Base-by-base conservation (phyloP, 2,797 vertebrate genomes). In the Catostomus latipinnis region DNA sequence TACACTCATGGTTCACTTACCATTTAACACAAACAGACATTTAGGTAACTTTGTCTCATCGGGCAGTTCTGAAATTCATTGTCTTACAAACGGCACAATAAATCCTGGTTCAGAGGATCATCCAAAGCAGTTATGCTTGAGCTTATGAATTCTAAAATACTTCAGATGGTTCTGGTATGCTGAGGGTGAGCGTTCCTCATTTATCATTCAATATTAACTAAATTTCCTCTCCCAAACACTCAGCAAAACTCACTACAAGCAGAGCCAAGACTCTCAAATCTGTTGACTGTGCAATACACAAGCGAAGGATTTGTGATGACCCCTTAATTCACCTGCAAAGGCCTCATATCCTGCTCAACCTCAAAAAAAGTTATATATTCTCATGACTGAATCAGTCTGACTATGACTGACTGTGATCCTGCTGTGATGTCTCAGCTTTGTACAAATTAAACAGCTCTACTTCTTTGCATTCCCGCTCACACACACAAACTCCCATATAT, bases 1-100 rank as follows among this genome's bases (percentile, higher is more conserved):
- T 74, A 78, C 75, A 70, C 52, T 85, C 81, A 76, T 79, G 63
- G 66, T 71, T 57, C 76, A 58, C 69, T 74, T 77, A 76, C 69
- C 6, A 50, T 82, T 83, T 76, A 75, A 72, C 63, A 81, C 71
- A 78, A 60, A 65, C 78, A 69, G 70, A 76, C 74, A 58, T 54
- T 62, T 14, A 5, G 14, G 62, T 18, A 46, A 57, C 60, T 46
- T 61, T 2, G 60, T 56, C 68, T 78, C 73, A 62, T 66, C 12
- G 43, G 63, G 65, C 72, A 46, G 76, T n/a, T 60, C 68, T 65
- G 43, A 62, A 14, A 76, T 70, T 45, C 53, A 76, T 57, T 71
- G 66, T 81, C 65, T 76, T 46, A 18, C 71, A 8, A 14, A 49
- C 22, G 4, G 62, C 68, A 58, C n/a, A 74, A 68, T 63, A 66